Evolutionary conservation across 1,140 invertebrate genomes (phyloP).

Genomic region (Drosophila auraria): DNA sequence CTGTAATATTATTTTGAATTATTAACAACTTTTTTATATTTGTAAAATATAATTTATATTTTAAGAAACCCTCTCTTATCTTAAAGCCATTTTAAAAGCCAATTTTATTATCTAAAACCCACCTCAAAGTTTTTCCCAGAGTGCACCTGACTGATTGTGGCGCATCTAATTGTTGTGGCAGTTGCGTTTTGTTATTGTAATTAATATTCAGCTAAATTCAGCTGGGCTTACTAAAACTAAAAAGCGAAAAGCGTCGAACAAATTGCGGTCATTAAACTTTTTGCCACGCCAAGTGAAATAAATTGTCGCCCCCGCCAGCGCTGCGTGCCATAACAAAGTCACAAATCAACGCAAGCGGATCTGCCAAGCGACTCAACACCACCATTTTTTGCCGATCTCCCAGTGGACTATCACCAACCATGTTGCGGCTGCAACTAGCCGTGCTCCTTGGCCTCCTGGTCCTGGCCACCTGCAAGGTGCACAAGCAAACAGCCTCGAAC

Average conservation of each 20-base stretch:
- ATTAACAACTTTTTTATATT: no score
- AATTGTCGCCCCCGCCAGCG: conserved; percentile 59
- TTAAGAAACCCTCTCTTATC: no score
- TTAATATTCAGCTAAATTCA: conserved; percentile 75
- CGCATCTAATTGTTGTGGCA: conserved; percentile 77
- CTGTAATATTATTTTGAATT: not conserved
- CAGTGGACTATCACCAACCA: conserved; percentile 14
- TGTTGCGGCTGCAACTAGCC: conserved; percentile 14
- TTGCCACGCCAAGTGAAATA: conserved; percentile 57
- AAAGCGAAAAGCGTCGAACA: conserved; percentile 70
- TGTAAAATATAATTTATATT: not conserved
- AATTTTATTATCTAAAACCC: not conserved
- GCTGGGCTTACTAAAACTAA: conserved; percentile 50
- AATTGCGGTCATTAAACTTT: conserved; percentile 84
- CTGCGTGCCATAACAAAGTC: conserved; percentile 45
- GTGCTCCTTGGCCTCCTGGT: conserved; percentile 19
- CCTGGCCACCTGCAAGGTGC: conserved; percentile 56
- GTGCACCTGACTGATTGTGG: conserved; percentile 49
- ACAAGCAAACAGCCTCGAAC: conserved; percentile 44
- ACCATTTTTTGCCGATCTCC: not conserved
- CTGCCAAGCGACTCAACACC: not conserved
- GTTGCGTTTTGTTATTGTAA: conserved; percentile 79
- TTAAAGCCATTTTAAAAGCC: not conserved
- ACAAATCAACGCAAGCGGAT: conserved; percentile 55
- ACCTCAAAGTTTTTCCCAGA: not conserved